Evolutionary conservation across 1,140 invertebrate genomes (phyloP), one percentile per base, ranked within the genome.

Genomic region (Drosophila novamexicana): DNA sequence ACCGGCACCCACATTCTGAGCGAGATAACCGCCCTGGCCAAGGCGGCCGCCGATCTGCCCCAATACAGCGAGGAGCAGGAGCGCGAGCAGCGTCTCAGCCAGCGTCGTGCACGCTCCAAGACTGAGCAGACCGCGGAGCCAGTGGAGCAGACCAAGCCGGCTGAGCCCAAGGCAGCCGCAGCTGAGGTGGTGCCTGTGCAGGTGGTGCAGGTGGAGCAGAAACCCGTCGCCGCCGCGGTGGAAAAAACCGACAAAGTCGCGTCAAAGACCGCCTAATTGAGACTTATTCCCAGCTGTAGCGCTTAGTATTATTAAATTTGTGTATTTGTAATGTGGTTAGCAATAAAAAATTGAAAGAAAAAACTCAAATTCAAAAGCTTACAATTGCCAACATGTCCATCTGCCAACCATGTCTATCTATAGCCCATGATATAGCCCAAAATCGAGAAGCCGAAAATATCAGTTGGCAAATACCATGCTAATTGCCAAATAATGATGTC

Each of bases 1-100:
- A 72, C 91, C 14, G 94, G 94, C 22, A 94, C 93, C 45, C 94
- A 94, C 74, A 93, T 95, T 58, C 94, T 93, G 8, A 45, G 22
- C 91, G 90, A 84, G 63, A 92, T 92, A 39, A 67, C 78, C 7
- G 58, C 39, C 0, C 18, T 77, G 40, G 91, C 91, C 45, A 70
- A 77, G 69, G 76, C 85, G 6, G 91, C 91, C 9, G 81, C 75
- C 12, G 76, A 78, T 52, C 52, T 91, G 58, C 89, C 89, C 34
- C 64, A 73, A 16, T 40, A 37, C n/a, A 49, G 49, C 53, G 67
- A 81, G 9, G 82, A 86, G 47, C 58, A 86, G 40, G 76, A 91
- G 40, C 54, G 61, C n/a, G 74, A 85, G 36, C 12, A 62, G 9
- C 61, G 44, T 3, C 50, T 59, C 8, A 79, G 45, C 44, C 61